Percentiles rank a stretch among this genome's conserved stretches.
Evolutionary conservation across 2,797 vertebrate species (phyloP).

Genomic region (Melanogrammus aeglefinus): DNA sequence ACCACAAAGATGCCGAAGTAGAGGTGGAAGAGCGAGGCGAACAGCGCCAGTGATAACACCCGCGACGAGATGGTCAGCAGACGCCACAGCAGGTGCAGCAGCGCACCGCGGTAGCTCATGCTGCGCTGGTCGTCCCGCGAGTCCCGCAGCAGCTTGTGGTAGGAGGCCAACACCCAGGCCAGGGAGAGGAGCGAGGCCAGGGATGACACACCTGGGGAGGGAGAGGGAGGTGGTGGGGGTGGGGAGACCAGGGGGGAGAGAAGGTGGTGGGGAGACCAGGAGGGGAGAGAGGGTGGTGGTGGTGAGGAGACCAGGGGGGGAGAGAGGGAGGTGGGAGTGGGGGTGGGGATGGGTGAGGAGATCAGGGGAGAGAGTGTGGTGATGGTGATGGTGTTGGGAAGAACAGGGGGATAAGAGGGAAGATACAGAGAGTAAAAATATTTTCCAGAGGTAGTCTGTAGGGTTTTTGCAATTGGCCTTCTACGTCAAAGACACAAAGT

Average conservation of each 20-base stretch:
- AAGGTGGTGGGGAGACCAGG: no score
- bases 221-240: not conserved
- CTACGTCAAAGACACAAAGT: not conserved
- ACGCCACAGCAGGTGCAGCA: constrained; percentile 97
- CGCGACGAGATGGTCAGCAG: constrained; percentile 98
- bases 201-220: constrained; percentile 88
- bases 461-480: not conserved
- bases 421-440: not conserved
- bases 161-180: constrained; percentile 98
- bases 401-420: no score
- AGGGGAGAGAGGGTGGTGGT: no score
- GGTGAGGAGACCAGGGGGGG: no score
- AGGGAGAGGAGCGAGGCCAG: constrained; percentile 95
- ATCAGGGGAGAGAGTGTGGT: not conserved
- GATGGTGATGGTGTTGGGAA: no score
- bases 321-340: no score
- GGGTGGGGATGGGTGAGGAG: no score
- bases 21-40: constrained; percentile 99
- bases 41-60: constrained; percentile 96
- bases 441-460: not conserved
- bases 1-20: constrained; percentile 99
- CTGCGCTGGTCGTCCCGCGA: constrained; percentile 98
- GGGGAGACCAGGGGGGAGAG: not conserved
- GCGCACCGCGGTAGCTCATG: constrained; percentile 97
- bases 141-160: constrained; percentile 97